Evolutionary conservation across 2,113 vertebrate genomes (phyloP).

Genomic region (Equus przewalskii): DNA sequence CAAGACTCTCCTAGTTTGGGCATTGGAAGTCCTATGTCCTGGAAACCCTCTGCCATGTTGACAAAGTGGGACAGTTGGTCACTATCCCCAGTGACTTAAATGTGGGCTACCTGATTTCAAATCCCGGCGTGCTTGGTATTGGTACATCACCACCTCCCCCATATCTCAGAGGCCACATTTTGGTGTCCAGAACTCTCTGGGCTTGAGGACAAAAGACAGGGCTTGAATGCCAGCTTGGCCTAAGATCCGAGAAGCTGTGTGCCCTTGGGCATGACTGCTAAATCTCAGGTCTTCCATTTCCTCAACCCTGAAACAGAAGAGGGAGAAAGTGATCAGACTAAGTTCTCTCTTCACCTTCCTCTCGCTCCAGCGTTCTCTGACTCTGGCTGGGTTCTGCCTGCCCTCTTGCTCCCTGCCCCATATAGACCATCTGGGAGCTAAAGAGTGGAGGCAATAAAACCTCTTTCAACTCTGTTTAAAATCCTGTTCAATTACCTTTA

Average conservation of each 20-base stretch:
- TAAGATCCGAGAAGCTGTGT: background rate
- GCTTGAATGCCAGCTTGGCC: background rate
- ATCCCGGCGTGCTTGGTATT: background rate
- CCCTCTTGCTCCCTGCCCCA: background rate
- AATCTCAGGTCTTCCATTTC: background rate
- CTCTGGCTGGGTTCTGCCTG: background rate
- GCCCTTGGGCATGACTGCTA: background rate
- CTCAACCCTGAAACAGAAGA: background rate
- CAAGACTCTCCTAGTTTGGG: background rate
- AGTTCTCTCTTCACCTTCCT: background rate
- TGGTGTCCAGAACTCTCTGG: background rate
- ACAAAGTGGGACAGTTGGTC: background rate
- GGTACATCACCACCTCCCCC: too few species aligned
- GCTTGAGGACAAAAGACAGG: background rate
- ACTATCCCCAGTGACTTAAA: background rate
- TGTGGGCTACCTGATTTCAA: background rate
- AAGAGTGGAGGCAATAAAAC: background rate
- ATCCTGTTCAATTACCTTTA: constrained; percentile 25
- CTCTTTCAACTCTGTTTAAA: background rate
- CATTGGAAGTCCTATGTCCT: background rate
- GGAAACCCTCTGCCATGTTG: background rate
- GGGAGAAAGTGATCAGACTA: background rate
- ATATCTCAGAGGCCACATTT: background rate
- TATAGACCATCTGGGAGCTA: background rate
- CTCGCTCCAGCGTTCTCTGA: background rate